phyloP scores from a whole-genome alignment of 2,113 vertebrate species.

The Pseudorasbora parva region DNA sequence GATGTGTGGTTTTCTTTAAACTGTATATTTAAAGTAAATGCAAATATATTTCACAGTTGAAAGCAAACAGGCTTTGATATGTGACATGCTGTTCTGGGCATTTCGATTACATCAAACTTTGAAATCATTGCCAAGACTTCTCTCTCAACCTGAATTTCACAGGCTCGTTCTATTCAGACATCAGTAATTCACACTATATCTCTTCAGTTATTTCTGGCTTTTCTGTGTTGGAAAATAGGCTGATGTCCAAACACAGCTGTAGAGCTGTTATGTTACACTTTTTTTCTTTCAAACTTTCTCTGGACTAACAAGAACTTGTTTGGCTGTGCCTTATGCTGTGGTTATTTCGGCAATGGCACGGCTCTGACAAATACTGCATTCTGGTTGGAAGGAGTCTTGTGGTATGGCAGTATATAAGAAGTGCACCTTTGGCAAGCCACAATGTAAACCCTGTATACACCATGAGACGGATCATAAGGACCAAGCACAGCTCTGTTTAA shows the following conservation, averaged over 20 bases:
- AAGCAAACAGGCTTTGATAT: not conserved
- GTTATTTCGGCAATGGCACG: conserved; percentile 24
- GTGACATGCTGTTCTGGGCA: not conserved
- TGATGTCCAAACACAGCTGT: conserved; percentile 11
- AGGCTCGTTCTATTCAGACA: not conserved
- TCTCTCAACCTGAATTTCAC: not conserved
- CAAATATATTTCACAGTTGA: not conserved
- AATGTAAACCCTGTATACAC: conserved; percentile 15
- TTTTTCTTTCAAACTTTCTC: not conserved
- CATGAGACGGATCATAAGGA: not conserved
- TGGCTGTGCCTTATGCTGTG: conserved; percentile 14
- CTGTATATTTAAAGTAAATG: not conserved
- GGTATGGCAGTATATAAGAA: conserved; percentile 12
- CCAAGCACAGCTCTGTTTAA: not conserved
- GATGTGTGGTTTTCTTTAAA: no score
- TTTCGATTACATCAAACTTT: not conserved
- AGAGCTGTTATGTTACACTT: not conserved
- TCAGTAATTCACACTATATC: conserved; percentile 15
- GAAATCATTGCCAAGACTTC: not conserved
- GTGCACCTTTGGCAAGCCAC: conserved; percentile 17
- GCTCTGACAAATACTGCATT: conserved; percentile 45
- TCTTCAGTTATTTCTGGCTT: not conserved
- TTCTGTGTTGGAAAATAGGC: conserved; percentile 5
- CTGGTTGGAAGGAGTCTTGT: conserved; percentile 42
- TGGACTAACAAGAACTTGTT: conserved; percentile 25